Evolutionary conservation across 2,113 vertebrate genomes (phyloP), one percentile per base, ranked within the genome.

Genomic region (Tretioscincus oriximinensis): DNA sequence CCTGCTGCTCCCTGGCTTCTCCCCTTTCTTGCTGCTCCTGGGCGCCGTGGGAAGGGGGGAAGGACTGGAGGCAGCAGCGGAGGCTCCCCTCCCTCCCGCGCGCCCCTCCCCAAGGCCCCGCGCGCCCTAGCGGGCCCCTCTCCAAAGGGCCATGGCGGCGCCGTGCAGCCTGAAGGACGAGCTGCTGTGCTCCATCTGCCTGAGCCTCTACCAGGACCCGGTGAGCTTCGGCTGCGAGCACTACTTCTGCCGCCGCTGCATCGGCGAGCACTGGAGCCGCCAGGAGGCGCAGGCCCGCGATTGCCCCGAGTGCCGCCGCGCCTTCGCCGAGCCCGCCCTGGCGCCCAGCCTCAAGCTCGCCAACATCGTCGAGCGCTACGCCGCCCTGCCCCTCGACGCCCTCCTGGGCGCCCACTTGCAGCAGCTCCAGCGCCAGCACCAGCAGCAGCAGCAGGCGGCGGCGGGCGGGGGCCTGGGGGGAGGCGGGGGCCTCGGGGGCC

Each of bases 201-300:
- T 99, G 94, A 98, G 98, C 93, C 98, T 99, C 90, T 99, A 99
- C 93, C 98, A 99, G 94, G 98, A 99, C 88, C 98, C 98, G 0
- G 98, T 99, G 88, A 98, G 98, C 90, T 97, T 99, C 9, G 97
- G 98, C 89, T 99, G 98, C 2, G 98, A 99, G 94, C 98, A 99
- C 92, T 98, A 98, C 93, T 99, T 99, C 95, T 99, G 98, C 92
- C 96, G 98, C 41, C 97, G 97, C 90, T 99, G 98, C 93, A 99
- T 99, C 95, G 97, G 97, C 0, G 98, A 99, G 92, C 98, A 99
- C 92, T 99, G 98, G 98, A 97, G 96, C 92, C 92, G 98, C 41
- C 98, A 98, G 93, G 97, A 99, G 88, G 96, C 92, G 1, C 97
- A 97, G 93, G 96, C 94, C 16, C 93, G 97, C 4, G 98, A 98